Evolutionary conservation across 2,888 invertebrate species (phyloP), one percentile per base, ranked within the genome.

Genomic region (Tinea trinotella): DNA sequence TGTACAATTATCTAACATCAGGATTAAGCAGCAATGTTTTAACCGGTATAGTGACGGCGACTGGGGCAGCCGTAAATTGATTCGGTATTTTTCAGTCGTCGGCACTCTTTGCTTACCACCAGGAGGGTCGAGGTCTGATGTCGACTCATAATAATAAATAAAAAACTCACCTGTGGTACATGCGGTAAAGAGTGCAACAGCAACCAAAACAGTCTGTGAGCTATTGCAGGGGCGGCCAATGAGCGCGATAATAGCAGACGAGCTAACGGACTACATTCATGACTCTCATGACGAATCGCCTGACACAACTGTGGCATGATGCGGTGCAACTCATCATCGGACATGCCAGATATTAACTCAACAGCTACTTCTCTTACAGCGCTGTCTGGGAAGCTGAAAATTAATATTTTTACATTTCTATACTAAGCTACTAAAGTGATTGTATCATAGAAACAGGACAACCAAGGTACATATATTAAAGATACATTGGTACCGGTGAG

Each of bases 141-240:
- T n/a, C n/a, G n/a, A n/a, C n/a, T n/a, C n/a, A n/a, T n/a, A n/a
- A n/a, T n/a, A n/a, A n/a, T 22, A 22, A 3, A 22, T 22, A 22
- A 22, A 22, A 22, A 36, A 46, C 73, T 82, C 81, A 94, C 94
- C 86, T 95, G 95, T 18, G 94, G 93, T 61, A 91, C 90, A 67
- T 93, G 93, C 0, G 95, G 95, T 59, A 96, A 80, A 36, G 92
- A 92, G 67, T 96, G 95, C 36, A 93, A 93, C 55, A 96, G 76
- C 58, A 96, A 86, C 99, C 99, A 99, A 76, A 98, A 99, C 62
- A 99, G 87, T 65, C 94, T 92, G 79, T 99, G 99, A 1, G 98
- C 97, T 54, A 99, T 93, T 54, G 97, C 90, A 0, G 98, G 95
- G 12, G 96, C 95, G 22, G 91, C 88, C 56, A 97, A 84, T 0